A percentile compares a stretch with the other conserved stretches of the same genome.
These are phyloP conservation scores for Physella acuta DNA, from an alignment of 1,140 invertebrate genomes.

Conservation along the genomic window DNA sequence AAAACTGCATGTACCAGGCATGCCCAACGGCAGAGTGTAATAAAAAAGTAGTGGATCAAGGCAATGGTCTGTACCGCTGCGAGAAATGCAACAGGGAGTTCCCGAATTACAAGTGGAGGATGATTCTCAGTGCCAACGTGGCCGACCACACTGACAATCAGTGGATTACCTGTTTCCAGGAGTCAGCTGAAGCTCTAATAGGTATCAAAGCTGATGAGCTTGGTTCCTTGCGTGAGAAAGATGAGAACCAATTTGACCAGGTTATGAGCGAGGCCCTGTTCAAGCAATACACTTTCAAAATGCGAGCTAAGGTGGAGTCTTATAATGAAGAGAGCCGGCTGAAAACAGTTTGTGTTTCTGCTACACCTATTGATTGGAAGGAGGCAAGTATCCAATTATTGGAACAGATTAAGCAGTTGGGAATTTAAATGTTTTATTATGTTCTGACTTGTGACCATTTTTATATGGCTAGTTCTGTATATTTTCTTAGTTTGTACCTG, in stretches of 20 bases:
- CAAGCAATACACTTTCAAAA: slow-evolving; percentile 76
- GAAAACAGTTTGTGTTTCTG: slow-evolving; percentile 72
- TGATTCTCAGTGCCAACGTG: slow-evolving; percentile 75
- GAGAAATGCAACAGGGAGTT: slow-evolving; percentile 89
- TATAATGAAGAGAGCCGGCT: slow-evolving; percentile 87
- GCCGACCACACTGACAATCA: slow-evolving; percentile 78
- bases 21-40: slow-evolving; percentile 85
- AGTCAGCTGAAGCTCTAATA: slow-evolving; percentile 80
- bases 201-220: slow-evolving; percentile 77
- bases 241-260: slow-evolving; percentile 61
- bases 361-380: slow-evolving; percentile 74
- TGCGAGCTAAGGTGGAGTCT: slow-evolving; percentile 83
- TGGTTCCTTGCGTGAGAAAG: slow-evolving; percentile 52
- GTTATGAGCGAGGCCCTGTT: slow-evolving; percentile 77
- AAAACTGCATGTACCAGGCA: slow-evolving; percentile 84
- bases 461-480: too few species aligned
- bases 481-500: too few species aligned
- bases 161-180: slow-evolving; percentile 89
- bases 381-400: slow-evolving; percentile 72
- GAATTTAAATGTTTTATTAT: too few species aligned
- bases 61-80: slow-evolving; percentile 85
- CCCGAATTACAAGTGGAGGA: slow-evolving; percentile 82
- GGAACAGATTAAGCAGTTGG: slow-evolving; percentile 25
- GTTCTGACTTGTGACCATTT: too few species aligned
- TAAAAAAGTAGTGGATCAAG: slow-evolving; percentile 87